A percentile compares a stretch with the other conserved stretches of the same genome.
Evolutionary conservation across 2,888 invertebrate species (phyloP).

Genomic region (Xanthorhoe spadicearia): DNA sequence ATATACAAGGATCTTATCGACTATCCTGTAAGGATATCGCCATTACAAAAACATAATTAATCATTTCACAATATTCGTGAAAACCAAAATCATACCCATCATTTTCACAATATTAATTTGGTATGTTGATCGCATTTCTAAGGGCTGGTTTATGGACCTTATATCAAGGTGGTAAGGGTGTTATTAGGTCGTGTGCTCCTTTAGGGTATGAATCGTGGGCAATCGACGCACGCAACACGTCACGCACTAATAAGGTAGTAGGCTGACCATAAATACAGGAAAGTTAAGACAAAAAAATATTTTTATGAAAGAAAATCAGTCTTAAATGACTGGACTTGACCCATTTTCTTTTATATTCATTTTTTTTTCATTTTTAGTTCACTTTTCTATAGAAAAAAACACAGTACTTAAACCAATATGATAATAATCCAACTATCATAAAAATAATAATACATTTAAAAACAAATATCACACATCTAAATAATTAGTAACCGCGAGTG

Average conservation of each 20-base stretch:
- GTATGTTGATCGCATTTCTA: slow-evolving; percentile 30
- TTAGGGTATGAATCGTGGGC: slow-evolving; percentile 35
- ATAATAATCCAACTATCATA: no score
- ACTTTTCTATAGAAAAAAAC: no score
- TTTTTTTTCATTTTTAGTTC: no score
- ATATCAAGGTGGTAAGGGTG: slow-evolving; percentile 35
- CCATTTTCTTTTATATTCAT: no score
- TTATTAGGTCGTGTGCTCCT: slow-evolving; percentile 30
- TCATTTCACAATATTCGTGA: slow-evolving; percentile 24
- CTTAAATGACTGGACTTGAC: no score
- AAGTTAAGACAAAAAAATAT: not conserved
- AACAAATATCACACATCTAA: no score
- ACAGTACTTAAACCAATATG: no score
- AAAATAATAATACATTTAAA: no score
- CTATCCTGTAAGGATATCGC: not conserved
- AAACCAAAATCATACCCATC: slow-evolving; percentile 25
- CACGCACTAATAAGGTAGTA: slow-evolving; percentile 66
- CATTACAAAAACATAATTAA: not conserved
- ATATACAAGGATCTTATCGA: not conserved
- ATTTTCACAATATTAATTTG: slow-evolving; percentile 50
- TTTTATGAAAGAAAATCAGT: no score
- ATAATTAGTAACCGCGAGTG: no score
- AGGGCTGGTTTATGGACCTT: slow-evolving; percentile 30
- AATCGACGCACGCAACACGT: slow-evolving; percentile 59
- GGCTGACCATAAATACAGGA: slow-evolving; percentile 45